Percentiles rank a stretch among this genome's conserved stretches.
phyloP scores from a whole-genome alignment of 2,797 vertebrate species.

The Pseudopleuronectes americanus region DNA sequence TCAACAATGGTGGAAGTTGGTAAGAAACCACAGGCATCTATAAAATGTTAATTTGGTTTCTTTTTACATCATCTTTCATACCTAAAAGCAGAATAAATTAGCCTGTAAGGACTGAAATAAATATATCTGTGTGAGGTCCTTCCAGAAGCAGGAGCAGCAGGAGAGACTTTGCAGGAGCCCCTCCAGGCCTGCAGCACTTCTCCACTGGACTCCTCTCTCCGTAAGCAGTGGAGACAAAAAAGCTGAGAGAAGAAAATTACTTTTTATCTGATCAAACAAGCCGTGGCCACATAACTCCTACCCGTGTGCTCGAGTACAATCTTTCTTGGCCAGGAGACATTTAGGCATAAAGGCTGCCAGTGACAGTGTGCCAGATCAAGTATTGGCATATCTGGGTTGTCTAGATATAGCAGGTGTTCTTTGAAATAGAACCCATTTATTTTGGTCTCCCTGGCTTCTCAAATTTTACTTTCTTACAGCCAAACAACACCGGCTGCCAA shows the following conservation, averaged over 20 bases:
- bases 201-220: conserved; percentile 14
- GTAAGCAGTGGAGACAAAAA: conserved; percentile 8
- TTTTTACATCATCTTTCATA: too few relatives aligned
- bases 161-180: conserved; percentile 19
- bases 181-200: not conserved
- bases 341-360: conserved; percentile 22
- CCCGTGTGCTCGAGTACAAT: conserved; percentile 21
- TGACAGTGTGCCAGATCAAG: conserved; percentile 52
- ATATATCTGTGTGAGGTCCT: not conserved
- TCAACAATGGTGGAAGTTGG: too few relatives aligned
- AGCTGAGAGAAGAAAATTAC: conserved; percentile 18
- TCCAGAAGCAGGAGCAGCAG: conserved; percentile 16
- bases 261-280: conserved; percentile 43
- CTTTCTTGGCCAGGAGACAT: conserved; percentile 33
- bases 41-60: too few relatives aligned
- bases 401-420: conserved; percentile 57
- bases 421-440: conserved; percentile 65
- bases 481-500: conserved; percentile 33
- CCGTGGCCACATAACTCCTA: conserved; percentile 28
- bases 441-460: conserved; percentile 44
- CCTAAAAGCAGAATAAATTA: too few relatives aligned
- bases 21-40: too few relatives aligned
- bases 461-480: conserved; percentile 28
- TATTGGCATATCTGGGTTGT: conserved; percentile 59
- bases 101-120: too few relatives aligned